A percentile compares a stretch with the other conserved stretches of the same genome.
Conservation (phyloP, 2,797 vertebrate genomes). For the Spondyliosoma cantharus region DNA sequence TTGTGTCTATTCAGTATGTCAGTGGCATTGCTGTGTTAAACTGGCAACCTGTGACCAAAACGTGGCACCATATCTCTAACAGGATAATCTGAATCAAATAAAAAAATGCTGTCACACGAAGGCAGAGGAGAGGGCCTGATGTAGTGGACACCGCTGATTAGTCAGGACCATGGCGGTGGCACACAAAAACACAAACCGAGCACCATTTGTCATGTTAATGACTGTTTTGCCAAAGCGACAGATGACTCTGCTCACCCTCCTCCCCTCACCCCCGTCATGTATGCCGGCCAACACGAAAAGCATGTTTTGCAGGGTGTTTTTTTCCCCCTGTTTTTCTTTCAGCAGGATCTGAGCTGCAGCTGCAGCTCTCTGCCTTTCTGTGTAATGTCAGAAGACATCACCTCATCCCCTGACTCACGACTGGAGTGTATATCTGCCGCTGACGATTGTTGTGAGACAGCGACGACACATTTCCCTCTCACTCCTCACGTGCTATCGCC, state of each 20-base stretch:
- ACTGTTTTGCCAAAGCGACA: slow-evolving; percentile 61
- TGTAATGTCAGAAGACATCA: slow-evolving; percentile 68
- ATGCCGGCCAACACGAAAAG: slow-evolving; percentile 33
- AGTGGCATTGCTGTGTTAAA: too few species aligned
- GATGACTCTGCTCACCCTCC: slow-evolving; percentile 54
- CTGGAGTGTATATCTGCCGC: slow-evolving; percentile 15
- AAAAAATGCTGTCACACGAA: not conserved
- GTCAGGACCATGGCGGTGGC: slow-evolving; percentile 18
- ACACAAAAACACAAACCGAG: slow-evolving; percentile 47
- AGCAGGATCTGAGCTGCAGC: slow-evolving; percentile 37
- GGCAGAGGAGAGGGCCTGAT: not conserved
- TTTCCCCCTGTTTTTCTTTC: not conserved
- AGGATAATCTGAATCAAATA: not conserved
- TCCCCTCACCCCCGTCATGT: slow-evolving; percentile 6
- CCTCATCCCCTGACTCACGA: slow-evolving; percentile 57
- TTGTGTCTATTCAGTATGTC: too few species aligned
- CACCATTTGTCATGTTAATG: slow-evolving; percentile 70
- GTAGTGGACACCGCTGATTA: slow-evolving; percentile 34
- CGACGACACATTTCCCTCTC: slow-evolving; percentile 30
- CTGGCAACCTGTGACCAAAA: not conserved
- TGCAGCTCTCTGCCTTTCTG: slow-evolving; percentile 53
- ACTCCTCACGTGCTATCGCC: slow-evolving; percentile 14
- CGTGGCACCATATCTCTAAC: not conserved
- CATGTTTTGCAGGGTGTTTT: slow-evolving; percentile 8
- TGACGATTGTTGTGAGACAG: slow-evolving; percentile 22